A percentile compares a stretch with the other conserved stretches of the same genome.
These are phyloP conservation scores for Caenorhabditis angaria DNA, from an alignment of 2,888 invertebrate species.

Conservation along the genomic window DNA sequence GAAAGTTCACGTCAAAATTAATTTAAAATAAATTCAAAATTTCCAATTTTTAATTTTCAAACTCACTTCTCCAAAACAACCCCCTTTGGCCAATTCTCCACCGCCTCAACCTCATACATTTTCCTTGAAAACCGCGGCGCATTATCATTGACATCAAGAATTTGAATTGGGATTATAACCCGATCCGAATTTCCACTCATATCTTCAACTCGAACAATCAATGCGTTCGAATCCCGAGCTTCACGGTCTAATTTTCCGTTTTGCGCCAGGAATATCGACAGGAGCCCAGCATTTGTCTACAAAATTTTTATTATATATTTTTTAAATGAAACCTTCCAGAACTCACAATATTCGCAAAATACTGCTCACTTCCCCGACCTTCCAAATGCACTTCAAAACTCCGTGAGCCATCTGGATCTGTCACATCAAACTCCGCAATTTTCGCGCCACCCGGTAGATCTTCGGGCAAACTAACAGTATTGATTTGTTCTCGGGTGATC, in stretches of 20 bases:
- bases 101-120: slow-evolving; percentile 49
- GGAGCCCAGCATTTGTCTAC: slow-evolving; percentile 14
- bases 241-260: slow-evolving; percentile 46
- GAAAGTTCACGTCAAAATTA: too few species aligned
- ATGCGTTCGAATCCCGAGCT: slow-evolving; percentile 9
- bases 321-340: too few species aligned
- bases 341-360: slow-evolving; percentile 36
- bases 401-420: slow-evolving; percentile 42
- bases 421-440: slow-evolving; percentile 44
- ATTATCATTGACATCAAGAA: slow-evolving; percentile 67
- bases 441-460: slow-evolving; percentile 42
- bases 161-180: slow-evolving; percentile 37
- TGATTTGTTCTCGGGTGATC: slow-evolving; percentile 12
- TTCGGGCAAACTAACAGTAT: slow-evolving; percentile 43
- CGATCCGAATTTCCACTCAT: slow-evolving; percentile 41
- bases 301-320: too few species aligned
- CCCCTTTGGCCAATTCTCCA: slow-evolving; percentile 59
- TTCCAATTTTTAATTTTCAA: too few species aligned
- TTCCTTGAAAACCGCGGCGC: slow-evolving; percentile 47
- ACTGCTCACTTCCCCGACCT: slow-evolving; percentile 33
- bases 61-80: slow-evolving; percentile 34
- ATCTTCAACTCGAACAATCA: slow-evolving; percentile 47
- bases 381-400: slow-evolving; percentile 24
- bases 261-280: slow-evolving; percentile 12
- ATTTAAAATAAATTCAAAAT: too few species aligned